These are phyloP conservation scores for Microtus montanus DNA, from an alignment of 2,113 vertebrate genomes.

Conservation along the genomic window DNA sequence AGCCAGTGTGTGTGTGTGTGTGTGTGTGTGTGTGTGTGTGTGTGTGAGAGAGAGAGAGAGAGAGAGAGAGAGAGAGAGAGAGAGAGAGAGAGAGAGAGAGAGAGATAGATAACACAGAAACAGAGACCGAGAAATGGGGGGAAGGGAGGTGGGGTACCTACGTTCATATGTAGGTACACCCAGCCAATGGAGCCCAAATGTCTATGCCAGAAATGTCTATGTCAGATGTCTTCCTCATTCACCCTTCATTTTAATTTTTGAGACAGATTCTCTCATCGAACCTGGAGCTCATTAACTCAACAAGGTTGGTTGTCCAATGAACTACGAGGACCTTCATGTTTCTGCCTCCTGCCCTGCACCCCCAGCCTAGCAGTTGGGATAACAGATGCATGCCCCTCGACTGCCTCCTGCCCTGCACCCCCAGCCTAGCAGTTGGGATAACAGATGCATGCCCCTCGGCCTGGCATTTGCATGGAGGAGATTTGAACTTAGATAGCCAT, in stretches of 20 bases:
- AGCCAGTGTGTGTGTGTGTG: not conserved
- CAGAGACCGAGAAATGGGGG: not conserved
- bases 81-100: not conserved
- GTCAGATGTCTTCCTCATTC: not conserved
- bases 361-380: not conserved
- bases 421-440: not conserved
- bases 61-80: too few species aligned
- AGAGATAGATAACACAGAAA: rapidly evolving
- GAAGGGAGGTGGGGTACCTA: not conserved
- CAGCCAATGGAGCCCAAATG: not conserved
- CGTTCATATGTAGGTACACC: not conserved
- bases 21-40: not conserved
- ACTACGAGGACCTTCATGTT: not conserved
- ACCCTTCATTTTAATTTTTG: not conserved
- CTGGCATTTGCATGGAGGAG: not conserved
- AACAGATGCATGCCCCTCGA: not conserved
- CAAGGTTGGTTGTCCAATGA: not conserved
- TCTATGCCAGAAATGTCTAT: not conserved
- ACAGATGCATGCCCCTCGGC: not conserved
- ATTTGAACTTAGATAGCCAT: not conserved
- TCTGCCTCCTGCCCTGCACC: not conserved
- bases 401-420: not conserved
- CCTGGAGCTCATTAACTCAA: not conserved
- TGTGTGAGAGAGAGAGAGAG: too few species aligned
- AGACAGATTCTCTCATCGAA: not conserved